phyloP scores from a whole-genome alignment of 2,888 invertebrate genomes.

The Zygothrica quintamaculata region DNA sequence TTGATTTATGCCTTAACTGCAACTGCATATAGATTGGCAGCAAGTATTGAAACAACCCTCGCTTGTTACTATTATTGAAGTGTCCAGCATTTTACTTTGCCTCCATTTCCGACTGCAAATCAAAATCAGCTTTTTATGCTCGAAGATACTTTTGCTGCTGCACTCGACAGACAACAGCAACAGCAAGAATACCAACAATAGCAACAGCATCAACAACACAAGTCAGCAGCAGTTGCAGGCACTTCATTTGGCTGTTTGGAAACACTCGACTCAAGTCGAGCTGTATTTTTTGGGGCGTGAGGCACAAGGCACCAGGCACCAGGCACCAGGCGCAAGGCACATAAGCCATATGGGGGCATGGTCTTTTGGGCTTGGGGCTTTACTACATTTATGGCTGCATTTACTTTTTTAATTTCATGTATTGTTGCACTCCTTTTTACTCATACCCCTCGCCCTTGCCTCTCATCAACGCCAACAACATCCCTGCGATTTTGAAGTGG shows the following conservation, averaged over 20 bases:
- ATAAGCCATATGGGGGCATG: too few species aligned
- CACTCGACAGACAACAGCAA: slow-evolving; percentile 9
- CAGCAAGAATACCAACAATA: slow-evolving; percentile 18
- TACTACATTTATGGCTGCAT: slow-evolving; percentile 75
- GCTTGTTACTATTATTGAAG: slow-evolving; percentile 40
- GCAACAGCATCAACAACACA: slow-evolving; percentile 18
- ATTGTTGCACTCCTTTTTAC: slow-evolving; percentile 70
- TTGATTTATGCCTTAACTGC: too few species aligned
- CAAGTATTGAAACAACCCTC: slow-evolving; percentile 50
- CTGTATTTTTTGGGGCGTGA: slow-evolving; percentile 18
- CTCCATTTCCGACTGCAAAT: slow-evolving; percentile 55
- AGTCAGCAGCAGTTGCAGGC: slow-evolving; percentile 57
- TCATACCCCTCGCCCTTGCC: slow-evolving; percentile 10
- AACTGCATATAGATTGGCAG: too few species aligned
- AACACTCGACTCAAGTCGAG: slow-evolving; percentile 37
- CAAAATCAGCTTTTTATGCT: slow-evolving; percentile 67
- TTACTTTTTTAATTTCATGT: slow-evolving; percentile 75
- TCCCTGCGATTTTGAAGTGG: slow-evolving; percentile 80
- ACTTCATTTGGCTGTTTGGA: slow-evolving; percentile 61
- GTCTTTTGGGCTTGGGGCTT: slow-evolving; percentile 19
- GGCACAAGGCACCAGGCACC: neutral
- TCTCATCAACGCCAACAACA: too few species aligned
- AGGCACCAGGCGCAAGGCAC: too few species aligned
- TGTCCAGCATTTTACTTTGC: slow-evolving; percentile 31
- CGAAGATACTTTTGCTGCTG: slow-evolving; percentile 34